phyloP scores from a whole-genome alignment of 2,113 vertebrate genomes.

The Andinoacara biseriatus region DNA sequence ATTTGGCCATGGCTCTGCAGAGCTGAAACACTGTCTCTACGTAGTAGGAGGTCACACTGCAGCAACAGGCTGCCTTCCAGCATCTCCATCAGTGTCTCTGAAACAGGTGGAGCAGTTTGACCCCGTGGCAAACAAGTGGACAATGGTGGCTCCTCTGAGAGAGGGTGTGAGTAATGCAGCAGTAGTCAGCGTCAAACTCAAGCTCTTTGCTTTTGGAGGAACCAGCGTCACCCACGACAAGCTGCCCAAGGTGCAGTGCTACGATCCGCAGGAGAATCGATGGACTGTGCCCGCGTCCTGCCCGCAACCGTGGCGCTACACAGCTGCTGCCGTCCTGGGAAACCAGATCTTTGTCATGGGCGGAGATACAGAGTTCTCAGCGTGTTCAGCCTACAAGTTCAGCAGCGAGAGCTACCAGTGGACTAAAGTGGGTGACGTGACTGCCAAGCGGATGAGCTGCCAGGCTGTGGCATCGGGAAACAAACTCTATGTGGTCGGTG shows the following conservation, averaged over 20 bases:
- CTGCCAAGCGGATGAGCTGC: slow-evolving; percentile 86
- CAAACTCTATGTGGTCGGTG: slow-evolving; percentile 87
- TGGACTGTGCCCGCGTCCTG: slow-evolving; percentile 86
- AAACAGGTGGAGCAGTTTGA: slow-evolving; percentile 89
- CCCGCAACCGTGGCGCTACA: slow-evolving; percentile 88
- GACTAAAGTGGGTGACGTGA: slow-evolving; percentile 87
- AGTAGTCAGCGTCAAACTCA: slow-evolving; percentile 85
- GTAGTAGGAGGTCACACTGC: slow-evolving; percentile 87
- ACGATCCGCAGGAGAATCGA: slow-evolving; percentile 84
- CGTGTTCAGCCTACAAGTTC: slow-evolving; percentile 87
- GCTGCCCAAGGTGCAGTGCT: slow-evolving; percentile 87
- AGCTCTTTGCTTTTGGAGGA: slow-evolving; percentile 87
- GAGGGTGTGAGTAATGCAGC: slow-evolving; percentile 88
- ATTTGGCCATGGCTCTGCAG: slow-evolving; percentile 86
- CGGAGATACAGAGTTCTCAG: slow-evolving; percentile 86
- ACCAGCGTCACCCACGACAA: slow-evolving; percentile 86
- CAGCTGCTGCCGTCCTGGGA: slow-evolving; percentile 84
- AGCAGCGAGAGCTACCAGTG: slow-evolving; percentile 87
- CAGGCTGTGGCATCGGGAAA: slow-evolving; percentile 87
- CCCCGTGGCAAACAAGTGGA: slow-evolving; percentile 86
- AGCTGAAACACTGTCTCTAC: slow-evolving; percentile 85
- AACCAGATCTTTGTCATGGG: slow-evolving; percentile 87
- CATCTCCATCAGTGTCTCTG: slow-evolving; percentile 86
- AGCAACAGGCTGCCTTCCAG: slow-evolving; percentile 83
- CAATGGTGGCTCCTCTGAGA: slow-evolving; percentile 84